Evolutionary conservation across 2,888 invertebrate species (phyloP), one percentile per base, ranked within the genome.

Genomic region (Stenurella melanura): DNA sequence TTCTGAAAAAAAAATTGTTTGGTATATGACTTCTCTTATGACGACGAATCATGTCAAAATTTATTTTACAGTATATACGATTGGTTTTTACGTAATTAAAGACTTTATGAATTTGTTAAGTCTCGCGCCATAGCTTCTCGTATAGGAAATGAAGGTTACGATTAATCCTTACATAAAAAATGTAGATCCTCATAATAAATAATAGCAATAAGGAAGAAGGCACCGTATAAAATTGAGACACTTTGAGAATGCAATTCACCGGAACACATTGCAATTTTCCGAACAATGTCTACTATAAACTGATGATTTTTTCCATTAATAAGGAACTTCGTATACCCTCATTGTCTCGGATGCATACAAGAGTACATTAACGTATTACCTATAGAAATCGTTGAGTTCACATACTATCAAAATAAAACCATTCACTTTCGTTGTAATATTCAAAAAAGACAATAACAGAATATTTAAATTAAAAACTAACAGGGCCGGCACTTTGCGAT

Each of bases 231-330:
- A 42, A 42, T 42, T 42, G 50, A 50, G 12, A 50, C 12, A 50
- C 50, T n/a, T 50, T 50, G 50, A n/a, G 5, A 5, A 50, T 50
- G 50, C 34, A 63, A 34, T 63, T 17, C 61, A 17, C 30, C n/a
- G 34, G 9, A 63, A 34, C 61, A 17, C 30, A 63, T 34, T 63
- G 61, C 34, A 17, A 63, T 63, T 34, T 63, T 63, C 61, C 34
- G 34, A 63, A 30, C 30, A 34, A 15, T 30, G 10, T 63, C 61
- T 50, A 50, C 15, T 50, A 42, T 50, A 50, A 17, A 63, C 10
- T 30, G n/a, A n/a, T 34, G 61, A 30, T 34, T n/a, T 61, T 61
- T 61, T 61, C 2, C n/a, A 63, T 17, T 63, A 63, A 63, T 34
- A 63, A 63, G 61, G 61, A 63, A 63, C 61, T 63, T 34, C 4